Evolutionary conservation across 2,797 vertebrate genomes (phyloP).

Genomic region (Epinephelus coioides): DNA sequence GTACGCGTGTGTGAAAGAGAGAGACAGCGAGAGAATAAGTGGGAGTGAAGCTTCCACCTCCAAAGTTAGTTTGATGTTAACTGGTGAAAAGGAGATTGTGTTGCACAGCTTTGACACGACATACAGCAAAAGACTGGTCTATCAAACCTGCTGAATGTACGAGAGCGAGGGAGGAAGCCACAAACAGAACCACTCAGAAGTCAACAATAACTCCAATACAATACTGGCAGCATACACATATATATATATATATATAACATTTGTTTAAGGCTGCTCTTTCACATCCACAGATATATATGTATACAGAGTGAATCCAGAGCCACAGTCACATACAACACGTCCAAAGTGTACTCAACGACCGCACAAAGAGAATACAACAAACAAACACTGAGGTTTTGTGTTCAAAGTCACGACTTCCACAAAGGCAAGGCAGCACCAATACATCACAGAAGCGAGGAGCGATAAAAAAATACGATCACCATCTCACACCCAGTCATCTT

Average conservation of each 20-base stretch:
- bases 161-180: constrained; percentile 13
- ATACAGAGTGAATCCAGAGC: constrained; percentile 38
- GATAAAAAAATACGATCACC: constrained; percentile 58
- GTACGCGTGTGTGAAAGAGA: constrained; percentile 6
- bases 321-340: constrained; percentile 69
- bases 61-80: constrained; percentile 40
- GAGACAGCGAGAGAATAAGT: constrained; percentile 19
- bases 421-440: constrained; percentile 78
- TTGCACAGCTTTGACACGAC: constrained; percentile 37
- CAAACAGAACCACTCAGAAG: neutral
- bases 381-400: constrained; percentile 48
- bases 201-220: neutral
- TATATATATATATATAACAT: neutral
- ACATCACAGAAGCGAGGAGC: constrained; percentile 80
- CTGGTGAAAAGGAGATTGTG: constrained; percentile 24
- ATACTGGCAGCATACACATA: neutral
- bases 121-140: constrained; percentile 1
- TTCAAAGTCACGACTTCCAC: constrained; percentile 73
- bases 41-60: constrained; percentile 30
- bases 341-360: constrained; percentile 40
- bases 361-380: constrained; percentile 51
- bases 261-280: constrained; percentile 10
- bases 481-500: constrained; percentile 84
- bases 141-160: constrained; percentile 25
- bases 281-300: constrained; percentile 32